Percentiles rank a stretch among this genome's conserved stretches.
Evolutionary conservation across 64 coral and sea anemone genomes (phyloP).

Genomic region (Pocillopora damicornis): DNA sequence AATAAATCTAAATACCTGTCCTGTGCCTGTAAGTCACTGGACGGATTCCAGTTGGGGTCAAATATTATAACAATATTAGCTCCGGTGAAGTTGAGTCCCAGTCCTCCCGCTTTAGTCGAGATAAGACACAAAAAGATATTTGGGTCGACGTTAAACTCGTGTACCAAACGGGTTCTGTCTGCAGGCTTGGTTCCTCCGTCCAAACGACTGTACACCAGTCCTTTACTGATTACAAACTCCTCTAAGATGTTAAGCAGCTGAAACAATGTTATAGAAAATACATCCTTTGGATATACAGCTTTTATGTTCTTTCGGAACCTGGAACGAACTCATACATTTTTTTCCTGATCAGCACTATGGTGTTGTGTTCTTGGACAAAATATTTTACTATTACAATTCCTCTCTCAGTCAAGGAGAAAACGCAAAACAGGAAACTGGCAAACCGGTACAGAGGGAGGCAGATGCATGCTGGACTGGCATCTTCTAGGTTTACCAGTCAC

Average conservation of each 20-base stretch:
- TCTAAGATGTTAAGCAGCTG: slow-evolving; percentile 89
- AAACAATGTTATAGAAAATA: neutral
- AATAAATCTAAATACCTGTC: slow-evolving; percentile 65
- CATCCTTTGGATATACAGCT: too few species aligned
- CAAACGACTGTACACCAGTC: slow-evolving; percentile 79
- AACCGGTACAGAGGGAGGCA: too few species aligned
- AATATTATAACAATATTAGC: slow-evolving; percentile 98
- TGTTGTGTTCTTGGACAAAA: too few species aligned
- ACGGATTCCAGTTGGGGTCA: slow-evolving; percentile 93
- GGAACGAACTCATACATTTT: too few species aligned
- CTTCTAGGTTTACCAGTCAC: too few species aligned
- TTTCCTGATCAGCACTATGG: too few species aligned
- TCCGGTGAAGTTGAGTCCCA: slow-evolving; percentile 92
- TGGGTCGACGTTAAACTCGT: slow-evolving; percentile 81
- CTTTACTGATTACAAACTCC: slow-evolving; percentile 69
- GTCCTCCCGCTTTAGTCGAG: slow-evolving; percentile 75
- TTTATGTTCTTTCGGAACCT: too few species aligned
- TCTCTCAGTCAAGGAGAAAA: too few species aligned
- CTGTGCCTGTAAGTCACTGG: slow-evolving; percentile 87
- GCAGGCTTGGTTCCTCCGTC: slow-evolving; percentile 69
- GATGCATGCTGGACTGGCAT: too few species aligned
- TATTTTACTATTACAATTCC: too few species aligned
- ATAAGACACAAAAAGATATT: slow-evolving; percentile 70
- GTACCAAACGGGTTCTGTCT: slow-evolving; percentile 65
- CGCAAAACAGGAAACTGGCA: too few species aligned